phyloP scores from a whole-genome alignment of 2,888 invertebrate species.

The Allolobophora icterica region DNA sequence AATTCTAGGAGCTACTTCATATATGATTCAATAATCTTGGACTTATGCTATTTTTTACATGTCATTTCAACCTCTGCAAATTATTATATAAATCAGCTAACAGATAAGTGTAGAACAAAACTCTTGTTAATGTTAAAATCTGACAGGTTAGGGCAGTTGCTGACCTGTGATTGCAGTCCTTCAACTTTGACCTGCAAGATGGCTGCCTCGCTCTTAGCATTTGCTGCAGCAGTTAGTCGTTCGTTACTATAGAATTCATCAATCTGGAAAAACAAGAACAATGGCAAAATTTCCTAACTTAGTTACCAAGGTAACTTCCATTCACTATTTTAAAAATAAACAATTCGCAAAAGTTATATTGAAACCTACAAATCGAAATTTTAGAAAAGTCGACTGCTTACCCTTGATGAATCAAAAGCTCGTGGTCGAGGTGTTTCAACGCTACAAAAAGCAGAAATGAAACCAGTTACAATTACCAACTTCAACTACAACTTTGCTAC shows the following conservation, averaged over 20 bases:
- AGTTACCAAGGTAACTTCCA: background rate
- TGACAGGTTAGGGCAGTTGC: background rate
- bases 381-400: constrained; percentile 28
- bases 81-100: background rate
- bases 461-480: background rate
- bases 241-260: constrained; percentile 54
- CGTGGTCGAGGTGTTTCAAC: constrained; percentile 40
- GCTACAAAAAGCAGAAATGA: constrained; percentile 30
- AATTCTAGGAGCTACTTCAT: no score
- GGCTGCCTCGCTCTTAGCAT: constrained; percentile 57
- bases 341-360: background rate
- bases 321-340: background rate
- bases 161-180: constrained; percentile 57
- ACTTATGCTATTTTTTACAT: no score
- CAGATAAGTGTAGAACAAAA: background rate
- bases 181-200: constrained; percentile 59
- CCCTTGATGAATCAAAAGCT: constrained; percentile 36
- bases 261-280: constrained; percentile 50
- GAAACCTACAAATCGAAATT: background rate
- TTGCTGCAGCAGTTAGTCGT: constrained; percentile 55
- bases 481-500: background rate
- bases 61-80: background rate
- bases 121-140: background rate
- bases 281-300: background rate
- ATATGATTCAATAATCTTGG: no score